phyloP scores from a whole-genome alignment of 2,113 vertebrate genomes.

The Albula glossodonta region DNA sequence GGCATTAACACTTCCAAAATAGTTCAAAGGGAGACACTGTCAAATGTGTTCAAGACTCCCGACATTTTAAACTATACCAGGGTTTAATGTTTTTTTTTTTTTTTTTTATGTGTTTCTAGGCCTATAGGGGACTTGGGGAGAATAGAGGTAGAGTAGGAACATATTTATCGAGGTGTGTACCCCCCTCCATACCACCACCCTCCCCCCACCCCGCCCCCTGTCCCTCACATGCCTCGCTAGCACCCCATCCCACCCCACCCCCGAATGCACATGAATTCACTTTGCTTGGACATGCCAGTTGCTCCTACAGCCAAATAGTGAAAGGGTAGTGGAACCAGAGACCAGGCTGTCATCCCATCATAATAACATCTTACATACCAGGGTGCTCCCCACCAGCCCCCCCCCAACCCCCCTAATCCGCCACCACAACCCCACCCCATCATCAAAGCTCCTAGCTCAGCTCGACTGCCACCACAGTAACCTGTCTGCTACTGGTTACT shows the following conservation, averaged over 20 bases:
- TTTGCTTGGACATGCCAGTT: background rate
- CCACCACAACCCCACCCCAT: constrained; percentile 35
- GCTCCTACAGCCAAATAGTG: background rate
- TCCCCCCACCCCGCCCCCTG: background rate
- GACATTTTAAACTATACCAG: constrained; percentile 16
- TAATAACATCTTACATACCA: background rate
- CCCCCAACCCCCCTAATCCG: background rate
- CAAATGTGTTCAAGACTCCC: constrained; percentile 38
- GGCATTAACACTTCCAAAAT: constrained; percentile 59
- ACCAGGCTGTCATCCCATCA: constrained; percentile 14
- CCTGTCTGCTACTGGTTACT: background rate
- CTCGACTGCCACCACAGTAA: background rate
- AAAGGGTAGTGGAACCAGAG: background rate
- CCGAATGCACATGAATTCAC: background rate
- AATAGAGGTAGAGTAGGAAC: constrained; percentile 8
- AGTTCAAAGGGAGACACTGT: constrained; percentile 53
- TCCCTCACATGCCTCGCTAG: too few species aligned
- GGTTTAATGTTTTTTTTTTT: constrained; percentile 37
- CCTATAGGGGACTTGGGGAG: background rate
- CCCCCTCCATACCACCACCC: background rate
- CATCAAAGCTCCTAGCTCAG: constrained; percentile 15
- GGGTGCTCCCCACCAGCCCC: background rate
- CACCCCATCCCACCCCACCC: background rate
- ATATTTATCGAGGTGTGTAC: background rate
- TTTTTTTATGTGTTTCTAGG: background rate